phyloP scores from a whole-genome alignment of 2,113 vertebrate species.

The Morone chrysops region DNA sequence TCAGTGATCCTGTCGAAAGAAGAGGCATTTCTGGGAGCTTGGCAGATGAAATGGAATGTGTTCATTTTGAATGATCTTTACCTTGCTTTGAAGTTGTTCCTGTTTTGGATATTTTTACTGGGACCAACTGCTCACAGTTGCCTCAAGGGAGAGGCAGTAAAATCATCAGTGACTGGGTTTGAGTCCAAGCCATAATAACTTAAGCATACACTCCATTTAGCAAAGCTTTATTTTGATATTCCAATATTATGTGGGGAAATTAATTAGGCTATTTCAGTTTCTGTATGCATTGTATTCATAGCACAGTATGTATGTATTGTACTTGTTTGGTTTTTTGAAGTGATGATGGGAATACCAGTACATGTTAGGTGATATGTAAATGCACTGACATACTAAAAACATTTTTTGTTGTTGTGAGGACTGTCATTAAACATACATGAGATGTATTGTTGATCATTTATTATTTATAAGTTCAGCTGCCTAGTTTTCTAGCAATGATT shows the following conservation, averaged over 20 bases:
- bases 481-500: neutral
- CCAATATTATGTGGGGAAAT: neutral
- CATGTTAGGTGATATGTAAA: neutral
- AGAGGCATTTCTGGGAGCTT: conserved; percentile 13
- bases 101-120: conserved; percentile 47
- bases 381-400: neutral
- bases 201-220: neutral
- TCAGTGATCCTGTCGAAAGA: conserved; percentile 23
- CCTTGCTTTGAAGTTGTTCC: conserved; percentile 48
- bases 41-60: conserved; percentile 51
- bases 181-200: conserved; percentile 5
- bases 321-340: neutral
- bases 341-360: neutral
- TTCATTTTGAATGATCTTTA: conserved; percentile 51
- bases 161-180: conserved; percentile 48
- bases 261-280: conserved; percentile 1
- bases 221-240: neutral
- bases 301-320: neutral
- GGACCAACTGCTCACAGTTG: conserved; percentile 43
- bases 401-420: conserved; percentile 3
- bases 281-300: neutral
- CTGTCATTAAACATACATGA: neutral
- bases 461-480: neutral
- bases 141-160: conserved; percentile 25
- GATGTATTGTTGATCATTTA: too few relatives aligned